Conservation (phyloP, 2,888 invertebrate species). For the Ptychoptera contaminata region DNA sequence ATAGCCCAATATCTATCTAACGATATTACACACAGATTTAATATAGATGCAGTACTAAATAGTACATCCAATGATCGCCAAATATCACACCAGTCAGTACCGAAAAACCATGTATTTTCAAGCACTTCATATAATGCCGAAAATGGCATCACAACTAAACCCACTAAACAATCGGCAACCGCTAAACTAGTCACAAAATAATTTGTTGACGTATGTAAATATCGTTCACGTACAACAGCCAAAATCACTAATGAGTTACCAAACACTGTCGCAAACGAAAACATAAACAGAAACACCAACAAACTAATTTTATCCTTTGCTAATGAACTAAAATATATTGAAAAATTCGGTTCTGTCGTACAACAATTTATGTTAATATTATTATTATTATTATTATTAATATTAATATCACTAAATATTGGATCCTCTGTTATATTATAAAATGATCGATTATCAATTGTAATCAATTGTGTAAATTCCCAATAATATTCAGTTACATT, state of each 20-base stretch:
- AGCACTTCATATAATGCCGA: conserved; percentile 80
- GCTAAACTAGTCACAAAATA: conserved; percentile 95
- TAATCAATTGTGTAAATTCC: conserved; percentile 13
- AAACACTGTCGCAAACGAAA: conserved; percentile 84
- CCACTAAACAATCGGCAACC: conserved; percentile 91
- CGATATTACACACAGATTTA: conserved; percentile 94
- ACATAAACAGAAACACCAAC: conserved; percentile 66
- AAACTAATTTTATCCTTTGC: conserved; percentile 57
- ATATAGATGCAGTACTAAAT: conserved; percentile 92
- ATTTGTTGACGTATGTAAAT: conserved; percentile 92
- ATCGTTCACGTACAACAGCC: conserved; percentile 83
- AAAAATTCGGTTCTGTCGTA: conserved; percentile 24
- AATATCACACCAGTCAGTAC: conserved; percentile 90
- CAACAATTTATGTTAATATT: conserved; percentile 9
- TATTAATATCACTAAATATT: conserved; percentile 5
- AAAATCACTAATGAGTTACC: conserved; percentile 90
- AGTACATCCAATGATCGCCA: conserved; percentile 96
- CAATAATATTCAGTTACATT: conserved; percentile 21
- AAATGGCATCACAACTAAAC: conserved; percentile 96
- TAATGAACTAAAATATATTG: conserved; percentile 31
- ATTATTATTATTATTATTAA: conserved; percentile 1
- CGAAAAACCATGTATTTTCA: conserved; percentile 87
- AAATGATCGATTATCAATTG: conserved; percentile 11
- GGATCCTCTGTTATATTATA: conserved; percentile 4
- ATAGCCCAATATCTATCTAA: conserved; percentile 97